Base-by-base conservation (phyloP, 2,888 invertebrate genomes). In the Parasteatoda lunata region DNA sequence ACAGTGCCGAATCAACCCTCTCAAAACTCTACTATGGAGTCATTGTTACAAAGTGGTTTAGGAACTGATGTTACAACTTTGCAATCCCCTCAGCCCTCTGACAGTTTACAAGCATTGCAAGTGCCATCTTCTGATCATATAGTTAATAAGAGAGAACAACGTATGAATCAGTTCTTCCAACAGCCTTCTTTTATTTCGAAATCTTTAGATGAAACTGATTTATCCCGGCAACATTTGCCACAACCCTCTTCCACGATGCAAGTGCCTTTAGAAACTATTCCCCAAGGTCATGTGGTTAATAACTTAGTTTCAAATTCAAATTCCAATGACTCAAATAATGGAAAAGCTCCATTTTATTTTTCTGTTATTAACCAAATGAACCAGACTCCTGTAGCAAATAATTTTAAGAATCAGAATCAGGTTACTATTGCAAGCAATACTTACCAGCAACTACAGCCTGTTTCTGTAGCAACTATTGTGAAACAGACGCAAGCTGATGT, bases 251-350 rank as follows among this genome's bases (percentile, higher is more conserved):
- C 79, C 65, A 8, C 79, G n/a, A 59, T 83, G 15, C 88, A 83
- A 79, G 88, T 88, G 88, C 88, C 88, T 88, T 79, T 88, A 65
- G 70, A 86, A 45, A 77, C 83, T 66, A 75, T 82, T 45, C 76
- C 79, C 13, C 88, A 83, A n/a, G 81, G 72, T 30, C 83, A 83
- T n/a, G 30, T 75, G 5, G 79, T 66, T 45, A 70, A 75, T 7
- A 83, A 47, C 76, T 30, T 65, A 11, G 65, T 66, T 70, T 70
- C 77, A 11, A 85, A 51, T 54, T 15, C 75, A 64, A 79, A 51
- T 64, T 30, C 72, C 47, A 76, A 45, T 65, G 87, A 77, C 6
- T 49, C 59, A 49, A 88, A 83, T 65, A 83, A 75, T 51, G 52
- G 64, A 51, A 88, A 79, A 15, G 79, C 75, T 59, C 88, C 88